Evolutionary conservation across 2,888 invertebrate genomes (phyloP), one percentile per base, ranked within the genome.

Genomic region (Physocephala rufipes): DNA sequence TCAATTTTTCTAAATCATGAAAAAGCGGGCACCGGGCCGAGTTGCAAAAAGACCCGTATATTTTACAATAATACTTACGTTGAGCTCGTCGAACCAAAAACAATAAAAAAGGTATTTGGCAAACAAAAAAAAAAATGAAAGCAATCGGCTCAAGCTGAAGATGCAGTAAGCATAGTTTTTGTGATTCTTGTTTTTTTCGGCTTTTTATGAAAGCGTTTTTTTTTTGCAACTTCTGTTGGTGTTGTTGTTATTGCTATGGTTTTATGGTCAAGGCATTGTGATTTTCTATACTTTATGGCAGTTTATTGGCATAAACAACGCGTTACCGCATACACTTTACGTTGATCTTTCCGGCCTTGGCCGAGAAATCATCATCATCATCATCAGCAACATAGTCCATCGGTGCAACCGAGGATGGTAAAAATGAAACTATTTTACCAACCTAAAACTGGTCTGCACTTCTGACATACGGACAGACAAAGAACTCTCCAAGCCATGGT

Each of bases 211-310:
- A 36, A 36, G 55, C 26, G n/a, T 16, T 61, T 30, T 43, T 15
- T 15, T 69, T 16, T 47, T 47, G 15, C 36, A 30, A 47, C 16
- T 65, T 26, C 45, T 47, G 21, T 67, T 59, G 16, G 16, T 67
- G 58, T 67, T 45, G 24, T 58, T 58, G 36, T 67, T 58, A 9
- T 59, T n/a, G 19, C 15, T 36, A 12, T 49, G 43, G 61, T 73
- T 70, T 59, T 65, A 49, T 67, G 47, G 61, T 71, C 70, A 59
- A 62, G 55, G 69, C 72, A 73, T 74, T 73, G 75, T 73, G 75
- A 72, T 75, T 76, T 75, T 64, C 74, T 75, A 74, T 76, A 77
- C 73, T 77, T 78, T 78, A 78, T 78, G 76, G 76, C 71, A 78
- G 74, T 75, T 78, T 76, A 73, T 74, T 76, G 75, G 76, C 77